Conservation (phyloP, 2,113 vertebrate genomes). For the Xenus cinereus region DNA sequence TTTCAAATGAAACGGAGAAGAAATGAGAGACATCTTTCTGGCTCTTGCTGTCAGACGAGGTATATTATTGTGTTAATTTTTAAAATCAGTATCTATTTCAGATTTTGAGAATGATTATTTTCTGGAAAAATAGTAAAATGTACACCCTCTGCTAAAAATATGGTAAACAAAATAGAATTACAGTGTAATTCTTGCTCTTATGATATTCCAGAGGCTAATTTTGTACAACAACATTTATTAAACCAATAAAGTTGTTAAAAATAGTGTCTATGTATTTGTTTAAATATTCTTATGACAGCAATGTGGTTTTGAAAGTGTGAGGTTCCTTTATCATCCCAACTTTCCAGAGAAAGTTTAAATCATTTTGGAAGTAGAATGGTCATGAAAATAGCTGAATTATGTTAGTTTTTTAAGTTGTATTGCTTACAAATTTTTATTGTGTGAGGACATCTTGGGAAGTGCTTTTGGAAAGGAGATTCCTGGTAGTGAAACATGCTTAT, state of each 20-base stretch:
- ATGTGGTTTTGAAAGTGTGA: background rate
- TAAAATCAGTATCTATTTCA: constrained; percentile 21
- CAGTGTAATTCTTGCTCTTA: constrained; percentile 48
- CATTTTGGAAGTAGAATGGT: background rate
- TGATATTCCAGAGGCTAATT: constrained; percentile 40
- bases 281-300: background rate
- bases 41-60: background rate
- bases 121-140: constrained; percentile 34
- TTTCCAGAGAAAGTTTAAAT: background rate
- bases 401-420: background rate
- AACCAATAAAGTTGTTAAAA: constrained; percentile 71
- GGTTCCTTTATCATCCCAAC: background rate
- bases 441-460: background rate
- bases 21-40: background rate
- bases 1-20: background rate
- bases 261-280: background rate
- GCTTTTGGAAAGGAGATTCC: background rate
- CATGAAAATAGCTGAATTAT: background rate
- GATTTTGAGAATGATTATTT: constrained; percentile 58
- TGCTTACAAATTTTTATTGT: background rate
- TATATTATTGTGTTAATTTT: background rate
- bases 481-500: background rate
- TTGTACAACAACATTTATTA: constrained; percentile 64
- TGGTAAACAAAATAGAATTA: constrained; percentile 45
- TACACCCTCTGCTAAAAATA: constrained; percentile 6